Conservation (phyloP, 1,140 invertebrate species). For the Argopecten irradians region DNA sequence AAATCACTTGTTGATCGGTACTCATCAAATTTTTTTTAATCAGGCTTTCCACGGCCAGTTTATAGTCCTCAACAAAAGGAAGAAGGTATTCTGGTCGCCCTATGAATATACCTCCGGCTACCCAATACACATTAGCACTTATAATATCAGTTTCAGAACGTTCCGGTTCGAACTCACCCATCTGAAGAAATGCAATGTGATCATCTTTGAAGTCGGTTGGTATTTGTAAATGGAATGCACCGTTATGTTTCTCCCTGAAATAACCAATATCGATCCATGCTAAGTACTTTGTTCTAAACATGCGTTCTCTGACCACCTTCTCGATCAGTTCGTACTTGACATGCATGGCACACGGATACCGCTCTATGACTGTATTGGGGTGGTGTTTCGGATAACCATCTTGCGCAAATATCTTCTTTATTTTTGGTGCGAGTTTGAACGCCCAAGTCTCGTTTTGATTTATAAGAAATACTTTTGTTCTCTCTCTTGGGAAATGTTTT, state of each 20-base stretch:
- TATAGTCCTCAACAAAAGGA: neutral
- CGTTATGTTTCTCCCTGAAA: slow-evolving; percentile 56
- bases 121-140: neutral
- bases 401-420: slow-evolving; percentile 58
- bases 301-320: slow-evolving; percentile 51
- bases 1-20: neutral
- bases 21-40: neutral
- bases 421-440: slow-evolving; percentile 57
- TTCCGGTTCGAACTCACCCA: neutral
- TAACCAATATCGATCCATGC: slow-evolving; percentile 69
- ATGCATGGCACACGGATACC: slow-evolving; percentile 70
- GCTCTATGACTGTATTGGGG: slow-evolving; percentile 66
- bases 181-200: neutral
- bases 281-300: slow-evolving; percentile 64
- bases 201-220: neutral
- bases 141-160: neutral
- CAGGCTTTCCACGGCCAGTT: neutral
- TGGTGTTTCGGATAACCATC: slow-evolving; percentile 65
- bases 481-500: slow-evolving; percentile 42
- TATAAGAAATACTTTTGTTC: slow-evolving; percentile 59
- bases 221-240: slow-evolving; percentile 39
- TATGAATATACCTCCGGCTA: neutral
- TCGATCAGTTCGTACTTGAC: slow-evolving; percentile 69
- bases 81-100: neutral
- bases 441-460: slow-evolving; percentile 62